phyloP scores from a whole-genome alignment of 2,797 vertebrate species.

The Prionace glauca region DNA sequence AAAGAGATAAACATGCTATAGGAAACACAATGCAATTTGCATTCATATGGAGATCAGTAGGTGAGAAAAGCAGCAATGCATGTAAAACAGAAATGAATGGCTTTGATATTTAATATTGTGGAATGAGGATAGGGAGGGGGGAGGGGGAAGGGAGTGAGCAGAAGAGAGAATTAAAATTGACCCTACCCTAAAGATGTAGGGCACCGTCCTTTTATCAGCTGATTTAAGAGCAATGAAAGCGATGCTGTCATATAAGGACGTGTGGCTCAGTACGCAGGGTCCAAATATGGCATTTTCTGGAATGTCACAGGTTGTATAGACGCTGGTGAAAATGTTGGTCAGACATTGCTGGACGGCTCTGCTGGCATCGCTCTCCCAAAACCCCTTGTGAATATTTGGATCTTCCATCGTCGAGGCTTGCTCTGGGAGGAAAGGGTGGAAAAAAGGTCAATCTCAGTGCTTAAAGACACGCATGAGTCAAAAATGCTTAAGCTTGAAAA shows the following conservation, averaged over 20 bases:
- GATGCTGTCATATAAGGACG: slow-evolving; percentile 94
- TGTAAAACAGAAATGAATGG: neutral
- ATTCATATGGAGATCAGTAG: neutral
- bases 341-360: slow-evolving; percentile 94
- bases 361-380: slow-evolving; percentile 82
- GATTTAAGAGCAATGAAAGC: slow-evolving; percentile 94
- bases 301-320: slow-evolving; percentile 93
- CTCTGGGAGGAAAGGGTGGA: neutral
- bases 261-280: slow-evolving; percentile 90
- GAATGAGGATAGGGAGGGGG: neutral
- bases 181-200: slow-evolving; percentile 90
- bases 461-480: neutral
- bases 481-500: neutral
- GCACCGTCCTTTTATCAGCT: slow-evolving; percentile 90
- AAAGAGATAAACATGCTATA: neutral
- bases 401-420: slow-evolving; percentile 73
- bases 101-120: neutral
- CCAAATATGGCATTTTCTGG: slow-evolving; percentile 93
- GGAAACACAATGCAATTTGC: neutral
- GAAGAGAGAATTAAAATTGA: neutral
- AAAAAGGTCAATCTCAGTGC: slow-evolving; percentile 14
- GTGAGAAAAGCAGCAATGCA: neutral
- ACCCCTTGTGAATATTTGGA: slow-evolving; percentile 71
- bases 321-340: slow-evolving; percentile 95
- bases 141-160: neutral